phyloP scores from a whole-genome alignment of 1,140 invertebrate genomes.

The Hylyphantes graminicola region DNA sequence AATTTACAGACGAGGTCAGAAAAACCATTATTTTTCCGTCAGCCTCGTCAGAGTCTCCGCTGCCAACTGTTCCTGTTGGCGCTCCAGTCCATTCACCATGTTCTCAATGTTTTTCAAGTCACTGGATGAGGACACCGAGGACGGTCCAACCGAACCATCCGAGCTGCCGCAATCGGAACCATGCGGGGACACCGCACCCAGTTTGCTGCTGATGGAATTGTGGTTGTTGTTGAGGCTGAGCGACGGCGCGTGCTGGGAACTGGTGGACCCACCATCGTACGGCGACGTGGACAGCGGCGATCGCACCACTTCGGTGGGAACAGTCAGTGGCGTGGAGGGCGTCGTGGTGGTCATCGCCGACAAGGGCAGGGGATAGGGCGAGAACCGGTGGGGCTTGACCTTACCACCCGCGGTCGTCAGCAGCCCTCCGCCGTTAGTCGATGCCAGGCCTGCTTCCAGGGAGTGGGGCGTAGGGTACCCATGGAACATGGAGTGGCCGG shows the following conservation, averaged over 20 bases:
- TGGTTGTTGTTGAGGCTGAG: slow-evolving; percentile 38
- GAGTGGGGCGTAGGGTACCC: slow-evolving; percentile 65
- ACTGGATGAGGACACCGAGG: slow-evolving; percentile 65
- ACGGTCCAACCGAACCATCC: slow-evolving; percentile 62
- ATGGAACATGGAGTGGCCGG: slow-evolving; percentile 81
- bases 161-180: slow-evolving; percentile 70
- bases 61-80: slow-evolving; percentile 64
- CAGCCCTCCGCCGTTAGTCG: slow-evolving; percentile 66
- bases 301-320: slow-evolving; percentile 60
- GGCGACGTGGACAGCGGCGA: slow-evolving; percentile 64
- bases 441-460: background rate
- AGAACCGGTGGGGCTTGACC: slow-evolving; percentile 79
- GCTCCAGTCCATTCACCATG: slow-evolving; percentile 93
- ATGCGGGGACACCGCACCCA: slow-evolving; percentile 56
- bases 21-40: slow-evolving; percentile 64
- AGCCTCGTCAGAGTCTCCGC: slow-evolving; percentile 62
- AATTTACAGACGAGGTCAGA: background rate
- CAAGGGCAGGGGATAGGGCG: slow-evolving; percentile 83
- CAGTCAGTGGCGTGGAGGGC: slow-evolving; percentile 63
- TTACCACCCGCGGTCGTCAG: slow-evolving; percentile 65
- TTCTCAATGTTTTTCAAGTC: slow-evolving; percentile 96
- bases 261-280: slow-evolving; percentile 25
- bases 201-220: slow-evolving; percentile 39
- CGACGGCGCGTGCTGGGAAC: slow-evolving; percentile 1
- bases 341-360: slow-evolving; percentile 67